Base-by-base conservation (phyloP, 2,797 vertebrate species). In the Hephaestus fuliginosus region DNA sequence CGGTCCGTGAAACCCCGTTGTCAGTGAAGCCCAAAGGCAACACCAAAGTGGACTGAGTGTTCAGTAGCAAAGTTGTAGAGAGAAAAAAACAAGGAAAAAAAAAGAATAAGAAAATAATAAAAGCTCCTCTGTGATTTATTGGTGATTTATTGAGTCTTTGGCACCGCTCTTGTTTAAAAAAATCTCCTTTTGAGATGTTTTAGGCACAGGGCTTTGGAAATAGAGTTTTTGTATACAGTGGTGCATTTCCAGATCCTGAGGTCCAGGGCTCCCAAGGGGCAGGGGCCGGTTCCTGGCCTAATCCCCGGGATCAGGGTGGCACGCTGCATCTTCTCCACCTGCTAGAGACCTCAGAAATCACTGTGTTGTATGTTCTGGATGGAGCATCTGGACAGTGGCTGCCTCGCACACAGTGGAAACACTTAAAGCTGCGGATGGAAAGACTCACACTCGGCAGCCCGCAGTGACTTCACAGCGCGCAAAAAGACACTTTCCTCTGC, bases 161-260 rank as follows among this genome's bases (percentile, higher is more conserved):
- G 95, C 93, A 10, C 57, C 0, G 70, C 15, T 30, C 33, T 91
- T 95, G 93, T 95, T 96, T 95, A 92, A 65, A 91, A 93, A 92
- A 93, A 94, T 93, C 86, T 53, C 70, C 91, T 64, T 94, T 95
- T 92, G 84, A 90, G 91, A 94, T 95, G 89, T 95, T 95, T 96
- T 95, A 95, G 94, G 94, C 94, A 94, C 86, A 58, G 82, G 33
- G 22, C 74, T 89, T 92, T 95, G 95, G 95, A 95, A 95, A 94
- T 60, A 17, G 39, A 80, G 70, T 86, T 90, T 91, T 91, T 90
- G 82, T 79, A 57, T 44, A 48, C 83, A 70, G 79, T 62, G 86
- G 80, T 89, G 84, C 74, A 60, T 82, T 81, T 90, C 75, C 85
- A 90, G 65, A 84, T 88, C 78, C 84, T 82, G 81, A 55, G 72